Base-by-base conservation (phyloP, 2,888 invertebrate genomes). In the Marronus borbonicus region DNA sequence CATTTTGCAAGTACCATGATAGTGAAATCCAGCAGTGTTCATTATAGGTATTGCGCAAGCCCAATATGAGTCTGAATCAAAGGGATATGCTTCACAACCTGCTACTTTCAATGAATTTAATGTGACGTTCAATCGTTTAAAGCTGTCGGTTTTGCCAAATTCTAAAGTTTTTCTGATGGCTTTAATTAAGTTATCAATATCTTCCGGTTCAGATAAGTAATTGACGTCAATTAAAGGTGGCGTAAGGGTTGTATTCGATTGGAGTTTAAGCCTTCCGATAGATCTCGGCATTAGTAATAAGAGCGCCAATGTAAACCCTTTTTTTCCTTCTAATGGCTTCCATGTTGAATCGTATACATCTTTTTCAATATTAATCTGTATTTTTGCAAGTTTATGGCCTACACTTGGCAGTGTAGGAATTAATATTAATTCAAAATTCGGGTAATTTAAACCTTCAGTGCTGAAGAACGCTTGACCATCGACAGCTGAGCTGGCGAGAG, bases 161-260 rank as follows among this genome's bases (percentile, higher is more conserved):
- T 24, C 88, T 62, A 92, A 89, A 1, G 89, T 89, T 83, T 89
- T 89, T 80, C 91, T 90, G 14, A 72, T 50, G n/a, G n/a, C 77
- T 31, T 39, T 50, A 28, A 77, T 28, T 36, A 77, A 62, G 10
- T 87, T 80, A 77, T 88, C 87, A 90, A 92, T 81, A 90, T 82
- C 80, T 36, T 83, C 87, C 5, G 90, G 89, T 83, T 93, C 91
- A 0, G 92, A 90, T 85, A 97, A 92, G 87, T 97, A 98, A 86
- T 95, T 95, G 0, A 95, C 94, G 81, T 95, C 92, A 76, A 96
- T 90, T 17, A 91, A 88, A 0, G 97, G 96, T 83, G 93, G 92
- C 0, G 92, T 90, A 82, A 91, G 91, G 0, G 96, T 95, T 86
- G 96, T 92, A 77, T 89, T 92, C 12, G 93, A 93, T 84, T 90